Base-by-base conservation (phyloP, 1,140 invertebrate genomes). In the Zaprionus tsacasi region DNA sequence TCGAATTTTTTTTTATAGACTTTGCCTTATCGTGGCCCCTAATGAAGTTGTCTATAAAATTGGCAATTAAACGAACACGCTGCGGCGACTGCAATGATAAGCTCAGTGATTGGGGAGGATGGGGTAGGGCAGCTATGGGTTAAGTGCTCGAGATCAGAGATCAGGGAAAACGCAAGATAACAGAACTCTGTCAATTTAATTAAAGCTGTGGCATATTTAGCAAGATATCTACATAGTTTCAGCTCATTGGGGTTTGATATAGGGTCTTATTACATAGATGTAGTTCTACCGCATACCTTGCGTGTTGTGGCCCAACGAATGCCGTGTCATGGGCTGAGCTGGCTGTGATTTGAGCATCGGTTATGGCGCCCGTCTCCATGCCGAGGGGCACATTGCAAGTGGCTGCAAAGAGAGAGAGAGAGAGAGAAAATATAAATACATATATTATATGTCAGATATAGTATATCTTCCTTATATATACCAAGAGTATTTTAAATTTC, bases 291-390 rank as follows among this genome's bases (percentile, higher is more conserved):
- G 78, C 82, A 94, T 94, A 98, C 97, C 97, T 96, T 87, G 96
- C 97, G 93, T 97, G 98, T 92, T 98, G 96, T 15, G 97, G 97
- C 50, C 97, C 97, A 68, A 98, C 97, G 85, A 96, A 97, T 91
- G 97, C 97, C 76, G 95, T 95, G 93, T 98, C 97, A 93, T 97
- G 98, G 50, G 97, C 97, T 54, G 97, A 98, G 85, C 96, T 98
- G 70, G 97, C 97, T 35, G 95, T 96, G 81, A 98, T 97, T 91
- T 97, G 96, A 85, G 95, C 94, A 93, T 98, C 96, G 70, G 96
- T 95, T 88, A 98, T 98, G 86, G 95, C 94, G 78, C 97, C 97
- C 86, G 96, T 97, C 94, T 98, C 97, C 97, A 98, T 98, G 70
- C 98, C 98, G 54, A 98, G 94, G 15, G 98, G 95, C 76, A 95